Percentiles rank a stretch among this genome's conserved stretches.
Evolutionary conservation across 2,888 invertebrate species (phyloP).

Genomic region (Oscheius onirici): DNA sequence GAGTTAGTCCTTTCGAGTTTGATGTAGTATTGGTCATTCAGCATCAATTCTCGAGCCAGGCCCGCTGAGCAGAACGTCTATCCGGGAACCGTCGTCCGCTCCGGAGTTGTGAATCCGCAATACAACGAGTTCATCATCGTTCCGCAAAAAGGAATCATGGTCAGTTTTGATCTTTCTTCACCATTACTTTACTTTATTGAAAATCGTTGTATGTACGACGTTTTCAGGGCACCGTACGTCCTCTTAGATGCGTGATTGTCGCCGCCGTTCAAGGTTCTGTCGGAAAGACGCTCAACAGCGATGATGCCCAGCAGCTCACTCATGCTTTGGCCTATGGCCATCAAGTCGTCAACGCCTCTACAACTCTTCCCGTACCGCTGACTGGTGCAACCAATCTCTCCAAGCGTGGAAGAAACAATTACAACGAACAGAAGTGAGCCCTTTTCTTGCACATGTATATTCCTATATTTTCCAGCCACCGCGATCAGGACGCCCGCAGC

Average conservation of each 20-base stretch:
- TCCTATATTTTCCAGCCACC: conserved; percentile 15
- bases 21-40: neutral
- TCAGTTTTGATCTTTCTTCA: too few species aligned
- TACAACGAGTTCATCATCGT: conserved; percentile 51
- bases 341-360: conserved; percentile 32
- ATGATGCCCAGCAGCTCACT: conserved; percentile 35
- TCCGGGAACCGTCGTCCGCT: conserved; percentile 47
- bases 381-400: conserved; percentile 54
- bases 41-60: conserved; percentile 11
- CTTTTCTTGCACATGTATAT: too few species aligned
- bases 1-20: conserved; percentile 4
- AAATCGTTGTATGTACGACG: too few species aligned
- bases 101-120: conserved; percentile 38
- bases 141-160: conserved; percentile 32
- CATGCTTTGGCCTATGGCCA: conserved; percentile 47
- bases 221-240: conserved; percentile 54
- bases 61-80: conserved; percentile 43
- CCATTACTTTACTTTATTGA: too few species aligned
- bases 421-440: conserved; percentile 34
- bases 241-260: conserved; percentile 47
- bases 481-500: conserved; percentile 6
- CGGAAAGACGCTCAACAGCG: conserved; percentile 22
- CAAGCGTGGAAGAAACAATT: conserved; percentile 54
- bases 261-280: conserved; percentile 18
- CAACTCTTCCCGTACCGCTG: conserved; percentile 43